phyloP scores from a whole-genome alignment of 2,888 invertebrate genomes.

The Caenorhabditis becei region DNA sequence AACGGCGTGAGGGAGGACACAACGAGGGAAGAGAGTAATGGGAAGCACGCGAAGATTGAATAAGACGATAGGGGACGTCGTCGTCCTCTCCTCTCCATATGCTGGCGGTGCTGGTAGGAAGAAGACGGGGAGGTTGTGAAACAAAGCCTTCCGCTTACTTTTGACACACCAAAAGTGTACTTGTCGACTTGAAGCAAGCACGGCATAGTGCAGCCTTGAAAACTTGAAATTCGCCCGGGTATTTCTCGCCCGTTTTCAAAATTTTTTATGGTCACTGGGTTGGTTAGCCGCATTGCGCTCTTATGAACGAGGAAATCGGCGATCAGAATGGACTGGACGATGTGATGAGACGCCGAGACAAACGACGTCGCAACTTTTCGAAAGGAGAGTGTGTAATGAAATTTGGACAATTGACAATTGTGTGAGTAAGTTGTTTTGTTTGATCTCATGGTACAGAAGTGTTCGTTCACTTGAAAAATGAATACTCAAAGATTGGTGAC shows the following conservation, averaged over 20 bases:
- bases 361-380: slow-evolving; percentile 22
- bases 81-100: slow-evolving; percentile 37
- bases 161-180: slow-evolving; percentile 55
- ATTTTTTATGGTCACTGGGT: slow-evolving; percentile 56
- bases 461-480: slow-evolving; percentile 18
- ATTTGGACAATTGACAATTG: slow-evolving; percentile 18
- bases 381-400: slow-evolving; percentile 34
- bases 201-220: slow-evolving; percentile 44
- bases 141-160: slow-evolving; percentile 61
- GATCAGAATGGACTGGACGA: slow-evolving; percentile 19
- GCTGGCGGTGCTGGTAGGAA: slow-evolving; percentile 40
- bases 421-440: slow-evolving; percentile 1
- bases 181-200: slow-evolving; percentile 27
- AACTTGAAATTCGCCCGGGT: not conserved
- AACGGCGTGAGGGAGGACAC: slow-evolving; percentile 21
- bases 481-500: too few species aligned
- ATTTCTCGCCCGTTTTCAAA: slow-evolving; percentile 18
- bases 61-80: slow-evolving; percentile 54
- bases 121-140: slow-evolving; percentile 50
- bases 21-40: slow-evolving; percentile 55
- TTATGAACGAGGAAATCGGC: slow-evolving; percentile 25
- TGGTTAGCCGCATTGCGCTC: slow-evolving; percentile 42
- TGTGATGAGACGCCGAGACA: slow-evolving; percentile 12
- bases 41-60: slow-evolving; percentile 59
- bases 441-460: not conserved